Evolutionary conservation across 2,888 invertebrate species (phyloP).

Genomic region (Panopea generosa): DNA sequence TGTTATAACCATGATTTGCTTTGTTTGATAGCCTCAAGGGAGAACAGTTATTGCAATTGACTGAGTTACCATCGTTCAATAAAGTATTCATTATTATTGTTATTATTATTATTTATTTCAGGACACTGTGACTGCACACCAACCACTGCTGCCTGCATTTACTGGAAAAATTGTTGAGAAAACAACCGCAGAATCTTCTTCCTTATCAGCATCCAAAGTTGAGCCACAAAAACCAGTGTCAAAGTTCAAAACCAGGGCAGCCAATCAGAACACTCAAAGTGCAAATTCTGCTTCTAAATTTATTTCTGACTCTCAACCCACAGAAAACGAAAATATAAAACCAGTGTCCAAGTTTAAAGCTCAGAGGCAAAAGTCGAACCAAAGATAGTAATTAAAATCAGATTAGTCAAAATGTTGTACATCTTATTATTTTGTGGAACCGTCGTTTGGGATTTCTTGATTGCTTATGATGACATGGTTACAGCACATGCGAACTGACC

Average conservation of each 20-base stretch:
- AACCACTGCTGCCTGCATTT: conserved; percentile 35
- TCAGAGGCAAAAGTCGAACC: conserved; percentile 65
- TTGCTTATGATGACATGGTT: no score
- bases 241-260: conserved; percentile 39
- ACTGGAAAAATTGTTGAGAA: conserved; percentile 67
- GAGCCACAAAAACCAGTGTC: conserved; percentile 40
- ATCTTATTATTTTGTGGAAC: no score
- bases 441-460: no score
- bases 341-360: conserved; percentile 75
- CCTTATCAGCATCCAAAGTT: neutral
- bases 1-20: no score
- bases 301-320: neutral
- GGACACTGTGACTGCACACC: neutral
- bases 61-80: no score
- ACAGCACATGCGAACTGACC: no score
- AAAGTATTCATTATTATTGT: no score
- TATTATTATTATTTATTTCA: no score
- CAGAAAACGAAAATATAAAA: conserved; percentile 36
- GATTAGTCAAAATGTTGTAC: no score
- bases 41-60: no score
- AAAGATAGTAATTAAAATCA: no score
- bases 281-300: neutral
- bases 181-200: neutral
- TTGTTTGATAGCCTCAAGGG: no score
- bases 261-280: conserved; percentile 17